Conservation (phyloP, 2,113 vertebrate species). For the Eurypyga helias region DNA sequence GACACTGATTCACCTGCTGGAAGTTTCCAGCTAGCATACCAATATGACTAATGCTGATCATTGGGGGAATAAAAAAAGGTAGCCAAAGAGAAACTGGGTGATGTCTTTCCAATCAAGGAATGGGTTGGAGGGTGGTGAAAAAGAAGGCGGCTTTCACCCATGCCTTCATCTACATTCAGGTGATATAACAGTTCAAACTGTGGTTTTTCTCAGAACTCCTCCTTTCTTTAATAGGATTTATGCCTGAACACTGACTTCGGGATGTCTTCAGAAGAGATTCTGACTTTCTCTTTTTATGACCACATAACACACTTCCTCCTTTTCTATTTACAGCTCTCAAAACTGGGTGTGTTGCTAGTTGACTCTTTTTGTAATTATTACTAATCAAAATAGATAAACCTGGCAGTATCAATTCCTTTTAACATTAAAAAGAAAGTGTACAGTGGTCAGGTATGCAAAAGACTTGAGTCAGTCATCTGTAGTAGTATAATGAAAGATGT, state of each 20-base stretch:
- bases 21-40: neutral
- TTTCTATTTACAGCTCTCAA: conserved; percentile 1
- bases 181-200: neutral
- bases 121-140: neutral
- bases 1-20: neutral
- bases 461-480: neutral
- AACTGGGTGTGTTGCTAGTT: neutral
- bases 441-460: neutral
- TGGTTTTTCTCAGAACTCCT: neutral
- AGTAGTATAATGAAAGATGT: neutral
- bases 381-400: neutral
- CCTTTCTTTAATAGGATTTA: neutral
- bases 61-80: no score
- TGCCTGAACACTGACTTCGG: neutral
- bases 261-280: conserved; percentile 6
- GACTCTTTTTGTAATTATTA: neutral
- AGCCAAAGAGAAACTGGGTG: neutral
- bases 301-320: conserved; percentile 5
- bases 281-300: neutral
- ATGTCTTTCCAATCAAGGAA: neutral
- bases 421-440: neutral
- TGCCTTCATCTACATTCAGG: neutral
- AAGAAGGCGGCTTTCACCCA: neutral
- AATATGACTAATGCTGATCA: neutral
- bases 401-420: conserved; percentile 8